Percentiles rank a stretch among this genome's conserved stretches.
These are phyloP conservation scores for Timandra comae DNA, from an alignment of 2,888 invertebrate species.

Conservation along the genomic window DNA sequence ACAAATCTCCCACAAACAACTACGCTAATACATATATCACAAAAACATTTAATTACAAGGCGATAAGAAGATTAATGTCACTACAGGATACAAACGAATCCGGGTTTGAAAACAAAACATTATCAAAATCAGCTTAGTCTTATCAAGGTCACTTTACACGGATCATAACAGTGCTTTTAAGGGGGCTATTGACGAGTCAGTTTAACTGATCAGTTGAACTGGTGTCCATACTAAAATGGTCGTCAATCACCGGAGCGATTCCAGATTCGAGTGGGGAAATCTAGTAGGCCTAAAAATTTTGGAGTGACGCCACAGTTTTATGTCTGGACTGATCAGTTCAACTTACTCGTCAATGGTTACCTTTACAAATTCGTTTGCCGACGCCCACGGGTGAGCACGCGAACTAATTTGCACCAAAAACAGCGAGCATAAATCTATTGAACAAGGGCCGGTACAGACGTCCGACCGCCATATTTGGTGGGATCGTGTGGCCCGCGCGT, in stretches of 20 bases:
- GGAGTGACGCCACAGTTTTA: no score
- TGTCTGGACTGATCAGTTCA: no score
- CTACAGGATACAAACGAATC: constrained; percentile 1
- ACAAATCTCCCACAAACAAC: no score
- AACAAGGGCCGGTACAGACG: constrained; percentile 55
- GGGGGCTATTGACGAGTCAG: no score
- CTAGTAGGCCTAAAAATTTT: no score
- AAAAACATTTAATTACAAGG: no score
- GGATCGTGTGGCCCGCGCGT: constrained; percentile 58
- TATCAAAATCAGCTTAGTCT: not conserved
- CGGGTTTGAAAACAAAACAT: not conserved
- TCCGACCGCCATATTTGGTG: constrained; percentile 56
- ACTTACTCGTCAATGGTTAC: no score
- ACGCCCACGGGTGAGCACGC: constrained; percentile 59
- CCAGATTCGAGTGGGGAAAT: no score
- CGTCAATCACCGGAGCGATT: no score
- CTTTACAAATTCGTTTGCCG: constrained; percentile 56
- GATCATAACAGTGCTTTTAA: constrained; percentile 32
- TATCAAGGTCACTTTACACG: constrained; percentile 6
- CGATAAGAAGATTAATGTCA: constrained; percentile 18
- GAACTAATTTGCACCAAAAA: constrained; percentile 68
- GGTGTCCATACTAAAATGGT: no score
- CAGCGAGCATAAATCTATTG: constrained; percentile 63
- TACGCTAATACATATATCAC: no score
- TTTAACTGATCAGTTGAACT: no score